Conservation (phyloP, 1,140 invertebrate species). For the Drosophila elegans region DNA sequence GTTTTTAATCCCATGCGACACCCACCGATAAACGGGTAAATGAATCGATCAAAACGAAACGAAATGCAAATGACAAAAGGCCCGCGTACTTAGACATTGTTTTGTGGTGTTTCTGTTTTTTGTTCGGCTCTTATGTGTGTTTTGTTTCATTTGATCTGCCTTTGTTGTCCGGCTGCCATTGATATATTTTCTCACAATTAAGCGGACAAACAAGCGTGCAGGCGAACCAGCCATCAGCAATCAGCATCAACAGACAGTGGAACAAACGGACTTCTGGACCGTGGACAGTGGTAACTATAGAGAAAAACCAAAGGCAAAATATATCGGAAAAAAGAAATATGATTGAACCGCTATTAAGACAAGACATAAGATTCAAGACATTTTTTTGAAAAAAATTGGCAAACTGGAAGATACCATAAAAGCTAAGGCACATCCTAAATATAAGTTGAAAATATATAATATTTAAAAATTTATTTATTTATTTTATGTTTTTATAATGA, state of each 20-base stretch:
- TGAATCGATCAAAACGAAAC: conserved; percentile 30
- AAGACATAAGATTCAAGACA: no score
- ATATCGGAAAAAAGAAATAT: background rate
- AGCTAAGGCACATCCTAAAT: no score
- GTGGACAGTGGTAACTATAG: background rate
- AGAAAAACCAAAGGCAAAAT: background rate
- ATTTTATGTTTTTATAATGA: no score
- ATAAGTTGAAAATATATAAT: background rate
- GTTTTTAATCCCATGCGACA: conserved; percentile 55
- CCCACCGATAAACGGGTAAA: conserved; percentile 41
- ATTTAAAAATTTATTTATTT: background rate
- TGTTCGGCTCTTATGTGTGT: conserved; percentile 2
- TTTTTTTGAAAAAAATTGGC: no score
- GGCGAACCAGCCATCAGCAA: conserved; percentile 68
- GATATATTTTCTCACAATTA: conserved; percentile 77
- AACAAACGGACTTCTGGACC: background rate
- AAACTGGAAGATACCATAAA: no score
- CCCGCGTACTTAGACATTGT: conserved; percentile 39
- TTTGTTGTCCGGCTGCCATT: conserved; percentile 36
- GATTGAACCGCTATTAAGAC: no score
- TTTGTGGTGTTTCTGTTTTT: conserved; percentile 7
- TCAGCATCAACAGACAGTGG: conserved; percentile 40
- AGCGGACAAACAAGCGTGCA: conserved; percentile 63
- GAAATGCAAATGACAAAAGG: conserved; percentile 63
- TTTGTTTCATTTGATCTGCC: conserved; percentile 15